A percentile compares a stretch with the other conserved stretches of the same genome.
phyloP scores from a whole-genome alignment of 2,797 vertebrate genomes.

The Characodon lateralis region DNA sequence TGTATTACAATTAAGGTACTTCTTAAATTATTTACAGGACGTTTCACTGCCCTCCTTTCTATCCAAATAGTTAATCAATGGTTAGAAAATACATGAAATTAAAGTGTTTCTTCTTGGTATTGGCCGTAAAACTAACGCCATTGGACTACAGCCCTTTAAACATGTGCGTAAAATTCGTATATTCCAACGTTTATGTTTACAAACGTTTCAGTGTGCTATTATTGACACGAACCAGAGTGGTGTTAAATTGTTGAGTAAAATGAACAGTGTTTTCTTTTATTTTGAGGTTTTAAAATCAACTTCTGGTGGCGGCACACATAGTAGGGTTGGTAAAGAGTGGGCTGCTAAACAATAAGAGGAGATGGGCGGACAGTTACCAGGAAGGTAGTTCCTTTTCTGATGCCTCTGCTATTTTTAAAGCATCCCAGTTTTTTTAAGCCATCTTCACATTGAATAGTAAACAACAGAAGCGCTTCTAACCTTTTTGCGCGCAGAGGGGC shows the following conservation, averaged over 20 bases:
- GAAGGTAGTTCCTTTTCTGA: not conserved
- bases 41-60: not conserved
- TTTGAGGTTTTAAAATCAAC: constrained; percentile 17
- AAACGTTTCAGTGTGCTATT: not conserved
- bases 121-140: not conserved
- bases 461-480: constrained; percentile 30
- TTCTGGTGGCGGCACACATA: constrained; percentile 18
- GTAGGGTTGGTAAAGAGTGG: constrained; percentile 14
- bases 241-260: not conserved
- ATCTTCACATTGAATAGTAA: constrained; percentile 18
- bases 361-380: constrained; percentile 4
- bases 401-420: constrained; percentile 13
- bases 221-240: not conserved
- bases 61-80: not conserved
- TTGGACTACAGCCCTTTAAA: not conserved
- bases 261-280: constrained; percentile 8
- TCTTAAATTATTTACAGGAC: constrained; percentile 1
- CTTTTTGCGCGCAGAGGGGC: constrained; percentile 16
- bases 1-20: not conserved
- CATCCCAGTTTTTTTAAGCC: not conserved
- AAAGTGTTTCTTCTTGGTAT: not conserved
- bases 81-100: not conserved
- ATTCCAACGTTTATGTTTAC: not conserved
- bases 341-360: constrained; percentile 41
- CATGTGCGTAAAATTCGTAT: constrained; percentile 1